Conservation (phyloP, 2,888 invertebrate species). For the Rhamphomyia laevipes region DNA sequence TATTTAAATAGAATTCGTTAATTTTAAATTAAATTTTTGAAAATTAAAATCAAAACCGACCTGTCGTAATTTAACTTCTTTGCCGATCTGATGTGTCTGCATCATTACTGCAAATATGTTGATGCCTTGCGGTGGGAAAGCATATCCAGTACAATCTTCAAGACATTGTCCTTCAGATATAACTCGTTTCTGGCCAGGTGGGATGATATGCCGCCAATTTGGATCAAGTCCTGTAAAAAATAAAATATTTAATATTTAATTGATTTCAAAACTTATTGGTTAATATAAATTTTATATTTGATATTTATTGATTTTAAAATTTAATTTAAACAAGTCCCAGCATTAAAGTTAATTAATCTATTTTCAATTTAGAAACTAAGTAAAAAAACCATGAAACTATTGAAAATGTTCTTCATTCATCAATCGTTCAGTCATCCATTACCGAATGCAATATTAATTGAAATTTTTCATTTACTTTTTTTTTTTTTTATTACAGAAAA, state of each 20-base stretch:
- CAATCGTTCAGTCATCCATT: too few relatives aligned
- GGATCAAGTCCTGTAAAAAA: conserved; percentile 43
- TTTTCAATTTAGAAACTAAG: too few relatives aligned
- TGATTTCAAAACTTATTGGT: too few relatives aligned
- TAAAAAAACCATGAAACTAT: too few relatives aligned
- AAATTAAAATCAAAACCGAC: conserved; percentile 17
- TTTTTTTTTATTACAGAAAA: too few relatives aligned
- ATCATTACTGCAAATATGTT: conserved; percentile 53
- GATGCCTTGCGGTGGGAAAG: conserved; percentile 46
- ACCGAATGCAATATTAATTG: too few relatives aligned
- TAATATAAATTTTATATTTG: too few relatives aligned
- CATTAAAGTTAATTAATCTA: too few relatives aligned
- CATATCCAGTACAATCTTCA: conserved; percentile 46
- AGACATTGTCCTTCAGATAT: conserved; percentile 55
- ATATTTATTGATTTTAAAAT: too few relatives aligned
- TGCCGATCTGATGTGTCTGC: conserved; percentile 50
- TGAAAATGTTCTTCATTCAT: too few relatives aligned
- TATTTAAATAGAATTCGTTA: conserved; percentile 1
- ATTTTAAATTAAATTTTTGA: neutral
- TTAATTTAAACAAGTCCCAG: too few relatives aligned
- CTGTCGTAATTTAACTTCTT: conserved; percentile 47
- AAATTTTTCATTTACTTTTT: too few relatives aligned
- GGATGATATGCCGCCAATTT: conserved; percentile 56
- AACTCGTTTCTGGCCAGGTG: conserved; percentile 50
- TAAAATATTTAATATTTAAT: neutral